Evolutionary conservation across 2,888 invertebrate genomes (phyloP).

Genomic region (Allygus modestus): DNA sequence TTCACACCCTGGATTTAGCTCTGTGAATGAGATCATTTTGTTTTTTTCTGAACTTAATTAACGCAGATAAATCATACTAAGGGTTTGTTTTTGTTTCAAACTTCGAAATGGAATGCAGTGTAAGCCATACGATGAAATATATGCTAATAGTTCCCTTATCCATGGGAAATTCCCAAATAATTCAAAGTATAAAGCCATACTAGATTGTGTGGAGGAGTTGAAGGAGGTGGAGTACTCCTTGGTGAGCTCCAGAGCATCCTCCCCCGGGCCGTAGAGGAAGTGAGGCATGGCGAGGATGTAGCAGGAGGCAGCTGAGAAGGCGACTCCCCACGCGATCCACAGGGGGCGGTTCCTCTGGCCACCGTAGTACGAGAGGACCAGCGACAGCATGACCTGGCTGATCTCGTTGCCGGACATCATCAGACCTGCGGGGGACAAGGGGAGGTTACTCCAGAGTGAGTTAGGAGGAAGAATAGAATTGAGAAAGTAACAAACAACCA

Average conservation of each 20-base stretch:
- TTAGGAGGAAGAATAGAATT: not conserved
- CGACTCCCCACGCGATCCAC: conserved; percentile 82
- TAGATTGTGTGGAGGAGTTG: conserved; percentile 48
- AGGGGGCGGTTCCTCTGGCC: conserved; percentile 82
- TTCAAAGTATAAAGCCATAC: conserved; percentile 21
- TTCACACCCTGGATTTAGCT: too few species aligned
- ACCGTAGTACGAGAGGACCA: conserved; percentile 81
- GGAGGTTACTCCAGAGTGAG: not conserved
- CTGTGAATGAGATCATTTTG: too few species aligned
- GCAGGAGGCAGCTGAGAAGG: conserved; percentile 80
- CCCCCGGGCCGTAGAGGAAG: conserved; percentile 80
- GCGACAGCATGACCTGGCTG: conserved; percentile 81
- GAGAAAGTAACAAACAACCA: too few species aligned
- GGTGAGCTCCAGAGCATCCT: conserved; percentile 76
- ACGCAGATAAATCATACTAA: too few species aligned
- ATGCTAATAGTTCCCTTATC: too few species aligned
- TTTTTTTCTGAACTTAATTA: too few species aligned
- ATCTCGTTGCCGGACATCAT: conserved; percentile 84
- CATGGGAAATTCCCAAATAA: too few species aligned
- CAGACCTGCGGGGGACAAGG: conserved; percentile 76
- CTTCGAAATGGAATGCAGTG: too few species aligned
- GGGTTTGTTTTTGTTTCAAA: too few species aligned
- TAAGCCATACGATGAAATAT: too few species aligned
- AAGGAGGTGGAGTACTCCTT: conserved; percentile 72
- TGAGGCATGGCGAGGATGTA: conserved; percentile 80